A percentile compares a stretch with the other conserved stretches of the same genome.
Evolutionary conservation across 1,140 invertebrate genomes (phyloP).

Genomic region (Maconellicoccus hirsutus): DNA sequence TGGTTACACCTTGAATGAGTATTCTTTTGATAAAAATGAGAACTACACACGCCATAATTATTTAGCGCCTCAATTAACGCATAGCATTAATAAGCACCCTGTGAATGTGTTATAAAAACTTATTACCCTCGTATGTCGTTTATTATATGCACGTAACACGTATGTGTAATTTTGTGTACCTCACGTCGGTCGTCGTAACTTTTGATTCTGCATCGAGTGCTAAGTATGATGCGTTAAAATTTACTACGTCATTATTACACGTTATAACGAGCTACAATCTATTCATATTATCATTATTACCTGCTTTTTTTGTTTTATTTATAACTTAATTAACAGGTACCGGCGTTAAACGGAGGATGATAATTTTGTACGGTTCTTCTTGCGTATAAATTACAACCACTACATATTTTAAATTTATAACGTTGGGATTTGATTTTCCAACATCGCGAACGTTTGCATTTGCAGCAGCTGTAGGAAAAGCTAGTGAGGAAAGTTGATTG

Average conservation of each 20-base stretch:
- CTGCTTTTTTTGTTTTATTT: background rate
- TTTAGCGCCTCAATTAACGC: background rate
- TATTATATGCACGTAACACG: background rate
- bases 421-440: no score
- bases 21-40: background rate
- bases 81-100: conserved; percentile 3
- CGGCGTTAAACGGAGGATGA: conserved; percentile 6
- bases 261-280: background rate
- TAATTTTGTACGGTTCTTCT: conserved; percentile 4
- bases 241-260: conserved; percentile 9
- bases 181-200: background rate
- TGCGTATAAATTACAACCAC: background rate
- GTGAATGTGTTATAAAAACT: background rate
- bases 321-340: conserved; percentile 9
- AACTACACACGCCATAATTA: conserved; percentile 1
- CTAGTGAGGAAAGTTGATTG: no score
- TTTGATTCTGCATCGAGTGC: background rate
- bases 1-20: background rate
- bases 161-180: no score
- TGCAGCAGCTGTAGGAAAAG: no score
- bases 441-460: no score
- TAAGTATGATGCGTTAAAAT: background rate
- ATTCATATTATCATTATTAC: background rate
- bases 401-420: no score
- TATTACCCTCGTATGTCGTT: background rate